These are phyloP conservation scores for Tigriopus japonicus DNA, from an alignment of 1,140 invertebrate species.

Conservation along the genomic window DNA sequence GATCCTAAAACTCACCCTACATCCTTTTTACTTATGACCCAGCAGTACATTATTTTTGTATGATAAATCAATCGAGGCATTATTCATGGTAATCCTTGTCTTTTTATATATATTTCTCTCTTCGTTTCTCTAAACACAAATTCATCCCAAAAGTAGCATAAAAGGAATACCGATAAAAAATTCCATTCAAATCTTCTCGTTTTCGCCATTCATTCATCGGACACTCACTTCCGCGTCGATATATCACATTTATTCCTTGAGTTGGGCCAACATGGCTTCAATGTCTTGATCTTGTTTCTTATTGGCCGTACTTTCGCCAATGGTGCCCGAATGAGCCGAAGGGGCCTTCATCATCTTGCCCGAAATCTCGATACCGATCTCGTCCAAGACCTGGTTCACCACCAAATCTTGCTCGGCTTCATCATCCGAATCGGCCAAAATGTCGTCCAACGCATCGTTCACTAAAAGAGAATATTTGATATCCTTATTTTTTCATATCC, in stretches of 20 bases:
- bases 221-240: background rate
- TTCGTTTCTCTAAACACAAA: too few species aligned
- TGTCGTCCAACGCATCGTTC: slow-evolving; percentile 73
- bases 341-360: slow-evolving; percentile 42
- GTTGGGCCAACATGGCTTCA: slow-evolving; percentile 12
- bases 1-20: background rate
- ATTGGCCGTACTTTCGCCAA: background rate
- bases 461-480: slow-evolving; percentile 44
- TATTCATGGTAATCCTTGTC: too few species aligned
- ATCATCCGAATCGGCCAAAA: slow-evolving; percentile 53
- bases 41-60: too few species aligned
- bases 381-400: slow-evolving; percentile 71
- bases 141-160: too few species aligned
- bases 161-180: too few species aligned
- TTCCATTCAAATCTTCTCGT: too few species aligned
- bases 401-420: slow-evolving; percentile 71
- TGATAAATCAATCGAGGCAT: too few species aligned
- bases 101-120: too few species aligned
- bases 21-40: too few species aligned
- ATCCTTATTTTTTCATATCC: too few species aligned
- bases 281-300: slow-evolving; percentile 12
- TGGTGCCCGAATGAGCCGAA: background rate
- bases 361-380: slow-evolving; percentile 85
- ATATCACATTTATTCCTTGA: slow-evolving; percentile 2
- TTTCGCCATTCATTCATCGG: too few species aligned